A percentile compares a stretch with the other conserved stretches of the same genome.
Conservation (phyloP, 2,888 invertebrate species). For the Eremobia ochroleuca region DNA sequence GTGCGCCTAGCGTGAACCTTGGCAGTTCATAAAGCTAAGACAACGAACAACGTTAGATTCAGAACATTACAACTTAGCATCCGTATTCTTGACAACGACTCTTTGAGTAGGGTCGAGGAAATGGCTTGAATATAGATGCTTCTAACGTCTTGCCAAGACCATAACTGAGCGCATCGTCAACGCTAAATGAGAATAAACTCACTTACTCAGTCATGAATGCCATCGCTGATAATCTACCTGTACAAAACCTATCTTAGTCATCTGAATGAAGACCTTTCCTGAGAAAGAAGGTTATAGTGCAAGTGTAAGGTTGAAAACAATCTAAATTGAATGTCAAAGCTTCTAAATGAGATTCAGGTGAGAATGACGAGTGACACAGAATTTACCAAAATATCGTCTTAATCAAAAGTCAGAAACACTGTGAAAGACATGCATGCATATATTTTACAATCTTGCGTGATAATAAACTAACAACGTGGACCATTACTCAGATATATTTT, state of each 20-base stretch:
- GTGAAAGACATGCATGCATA: background rate
- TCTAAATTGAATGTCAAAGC: slow-evolving; percentile 2
- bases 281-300: background rate
- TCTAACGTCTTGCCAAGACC: background rate
- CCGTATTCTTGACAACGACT: background rate
- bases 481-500: background rate
- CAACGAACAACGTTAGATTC: background rate
- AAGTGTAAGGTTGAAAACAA: slow-evolving; percentile 13
- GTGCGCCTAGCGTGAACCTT: slow-evolving; percentile 10
- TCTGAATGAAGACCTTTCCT: slow-evolving; percentile 6
- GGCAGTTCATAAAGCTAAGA: background rate
- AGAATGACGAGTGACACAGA: background rate
- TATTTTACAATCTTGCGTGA: background rate
- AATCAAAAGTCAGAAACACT: background rate
- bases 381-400: background rate
- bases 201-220: slow-evolving; percentile 14
- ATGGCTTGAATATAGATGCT: background rate
- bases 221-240: slow-evolving; percentile 10
- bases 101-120: background rate
- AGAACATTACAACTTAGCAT: background rate
- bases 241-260: slow-evolving; percentile 4
- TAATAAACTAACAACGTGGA: background rate
- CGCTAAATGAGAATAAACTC: slow-evolving; percentile 17
- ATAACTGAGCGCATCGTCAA: slow-evolving; percentile 9
- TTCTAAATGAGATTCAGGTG: background rate